These are phyloP conservation scores for Perca fluviatilis DNA, from an alignment of 2,113 vertebrate genomes.

Conservation along the genomic window DNA sequence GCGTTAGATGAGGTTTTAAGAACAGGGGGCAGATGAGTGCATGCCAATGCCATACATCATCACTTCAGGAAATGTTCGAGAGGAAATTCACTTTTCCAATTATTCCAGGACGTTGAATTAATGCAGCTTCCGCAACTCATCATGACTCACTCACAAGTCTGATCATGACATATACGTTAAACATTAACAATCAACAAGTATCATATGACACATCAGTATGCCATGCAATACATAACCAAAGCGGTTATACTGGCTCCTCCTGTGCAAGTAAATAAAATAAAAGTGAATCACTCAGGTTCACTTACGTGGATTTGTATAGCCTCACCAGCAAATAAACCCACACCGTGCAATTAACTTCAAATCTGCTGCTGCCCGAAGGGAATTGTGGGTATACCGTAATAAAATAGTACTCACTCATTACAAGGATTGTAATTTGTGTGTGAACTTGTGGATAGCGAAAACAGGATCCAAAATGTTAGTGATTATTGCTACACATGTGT, in stretches of 20 bases:
- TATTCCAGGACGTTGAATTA: background rate
- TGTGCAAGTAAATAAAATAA: background rate
- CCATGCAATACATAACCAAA: background rate
- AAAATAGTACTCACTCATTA: background rate
- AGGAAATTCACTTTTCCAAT: conserved; percentile 33
- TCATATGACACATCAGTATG: too few species aligned
- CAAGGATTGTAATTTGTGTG: background rate
- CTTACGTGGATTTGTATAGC: too few species aligned
- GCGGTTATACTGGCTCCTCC: background rate
- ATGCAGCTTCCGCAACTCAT: conserved; percentile 2
- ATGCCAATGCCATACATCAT: background rate
- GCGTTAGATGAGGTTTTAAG: background rate
- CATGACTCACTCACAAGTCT: conserved; percentile 6
- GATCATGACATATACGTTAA: too few species aligned
- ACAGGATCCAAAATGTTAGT: background rate
- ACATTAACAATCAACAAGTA: too few species aligned
- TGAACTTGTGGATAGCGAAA: background rate
- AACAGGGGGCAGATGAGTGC: background rate
- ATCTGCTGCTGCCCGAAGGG: background rate
- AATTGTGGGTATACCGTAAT: background rate
- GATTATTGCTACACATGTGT: too few species aligned
- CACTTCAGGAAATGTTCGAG: conserved; percentile 3
- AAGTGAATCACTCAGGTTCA: background rate
- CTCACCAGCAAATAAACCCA: background rate
- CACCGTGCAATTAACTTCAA: background rate